Conservation (phyloP, 2,113 vertebrate genomes). For the Albula goreensis region DNA sequence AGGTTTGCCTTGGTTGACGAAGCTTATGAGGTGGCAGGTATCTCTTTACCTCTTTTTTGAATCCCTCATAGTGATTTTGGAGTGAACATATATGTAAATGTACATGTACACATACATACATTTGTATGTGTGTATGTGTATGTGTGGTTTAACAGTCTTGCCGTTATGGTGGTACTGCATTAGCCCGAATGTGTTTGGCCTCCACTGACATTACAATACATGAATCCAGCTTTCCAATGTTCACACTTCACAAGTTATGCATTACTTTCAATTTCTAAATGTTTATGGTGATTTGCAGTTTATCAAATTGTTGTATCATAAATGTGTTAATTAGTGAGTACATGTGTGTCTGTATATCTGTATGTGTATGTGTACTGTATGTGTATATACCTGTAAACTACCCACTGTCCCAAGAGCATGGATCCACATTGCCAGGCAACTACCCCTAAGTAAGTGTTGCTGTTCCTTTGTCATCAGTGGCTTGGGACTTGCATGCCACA, state of each 20-base stretch:
- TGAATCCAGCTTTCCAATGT: neutral
- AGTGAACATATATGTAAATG: too few species aligned
- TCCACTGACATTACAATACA: neutral
- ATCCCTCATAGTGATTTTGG: neutral
- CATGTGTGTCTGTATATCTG: neutral
- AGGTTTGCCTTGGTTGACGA: conserved; percentile 32
- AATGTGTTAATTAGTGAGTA: neutral
- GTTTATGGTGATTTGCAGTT: neutral
- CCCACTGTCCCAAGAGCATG: neutral
- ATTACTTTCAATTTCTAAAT: neutral
- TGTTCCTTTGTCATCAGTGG: conserved; percentile 32
- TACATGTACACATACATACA: too few species aligned
- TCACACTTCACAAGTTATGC: neutral
- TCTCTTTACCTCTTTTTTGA: conserved; percentile 38
- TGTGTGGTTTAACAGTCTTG: neutral
- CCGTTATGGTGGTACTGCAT: too few species aligned
- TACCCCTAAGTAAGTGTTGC: conserved; percentile 34
- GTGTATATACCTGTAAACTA: neutral
- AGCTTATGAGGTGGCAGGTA: conserved; percentile 42
- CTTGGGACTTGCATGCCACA: conserved; percentile 29
- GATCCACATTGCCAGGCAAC: conserved; percentile 50
- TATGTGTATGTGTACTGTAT: neutral
- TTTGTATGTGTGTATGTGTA: neutral
- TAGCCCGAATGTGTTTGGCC: neutral
- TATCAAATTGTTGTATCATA: too few species aligned